phyloP scores from a whole-genome alignment of 2,797 vertebrate species.

The Echiichthys vipera region DNA sequence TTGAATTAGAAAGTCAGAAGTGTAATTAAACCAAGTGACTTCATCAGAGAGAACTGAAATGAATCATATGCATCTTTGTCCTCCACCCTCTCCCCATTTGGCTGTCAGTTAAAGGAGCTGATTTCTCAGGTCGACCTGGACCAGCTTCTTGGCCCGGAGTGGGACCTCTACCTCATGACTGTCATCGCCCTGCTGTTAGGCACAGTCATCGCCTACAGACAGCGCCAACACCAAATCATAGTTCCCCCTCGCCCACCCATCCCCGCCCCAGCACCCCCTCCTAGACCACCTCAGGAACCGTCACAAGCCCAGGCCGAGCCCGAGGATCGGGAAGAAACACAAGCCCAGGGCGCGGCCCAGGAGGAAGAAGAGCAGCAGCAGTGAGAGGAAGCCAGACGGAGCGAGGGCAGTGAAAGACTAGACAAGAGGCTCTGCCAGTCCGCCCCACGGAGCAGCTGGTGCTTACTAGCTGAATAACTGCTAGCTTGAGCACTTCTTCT shows the following conservation, averaged over 20 bases:
- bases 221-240: constrained; percentile 94
- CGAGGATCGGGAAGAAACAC: constrained; percentile 49
- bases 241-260: constrained; percentile 70
- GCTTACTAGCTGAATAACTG: constrained; percentile 45
- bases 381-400: constrained; percentile 52
- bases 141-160: constrained; percentile 96
- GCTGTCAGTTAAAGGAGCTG: constrained; percentile 88
- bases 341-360: constrained; percentile 40
- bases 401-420: constrained; percentile 52
- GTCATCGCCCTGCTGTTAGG: constrained; percentile 95
- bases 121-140: constrained; percentile 94
- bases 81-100: not conserved
- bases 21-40: not conserved
- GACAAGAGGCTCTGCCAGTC: constrained; percentile 36
- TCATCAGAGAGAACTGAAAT: not conserved
- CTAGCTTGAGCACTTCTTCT: constrained; percentile 35
- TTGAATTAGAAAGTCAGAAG: not conserved
- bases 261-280: constrained; percentile 52
- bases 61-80: not conserved
- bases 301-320: constrained; percentile 45
- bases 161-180: constrained; percentile 99
- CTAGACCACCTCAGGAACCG: constrained; percentile 65
- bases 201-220: constrained; percentile 96
- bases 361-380: constrained; percentile 62
- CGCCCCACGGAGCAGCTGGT: constrained; percentile 33